Percentiles rank a stretch among this genome's conserved stretches.
phyloP scores from a whole-genome alignment of 2,888 invertebrate species.

The Cotesia congregata region DNA sequence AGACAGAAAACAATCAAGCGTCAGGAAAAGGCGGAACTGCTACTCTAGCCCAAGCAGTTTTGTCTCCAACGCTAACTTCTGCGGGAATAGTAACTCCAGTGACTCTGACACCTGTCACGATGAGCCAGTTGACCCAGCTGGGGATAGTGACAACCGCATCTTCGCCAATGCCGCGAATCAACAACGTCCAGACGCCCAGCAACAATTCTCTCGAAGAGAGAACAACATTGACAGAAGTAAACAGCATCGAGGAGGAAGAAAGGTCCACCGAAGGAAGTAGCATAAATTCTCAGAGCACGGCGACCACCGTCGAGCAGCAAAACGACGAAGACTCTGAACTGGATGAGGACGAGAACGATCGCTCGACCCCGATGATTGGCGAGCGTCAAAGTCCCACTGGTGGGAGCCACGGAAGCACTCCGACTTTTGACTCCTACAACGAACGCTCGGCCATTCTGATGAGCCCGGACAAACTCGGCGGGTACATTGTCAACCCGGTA shows the following conservation, averaged over 20 bases:
- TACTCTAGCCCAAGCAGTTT: slow-evolving; percentile 84
- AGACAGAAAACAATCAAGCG: slow-evolving; percentile 77
- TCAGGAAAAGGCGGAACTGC: slow-evolving; percentile 74
- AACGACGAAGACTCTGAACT: slow-evolving; percentile 46
- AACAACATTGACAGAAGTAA: slow-evolving; percentile 62
- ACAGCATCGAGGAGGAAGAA: slow-evolving; percentile 62
- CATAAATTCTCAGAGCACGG: slow-evolving; percentile 62
- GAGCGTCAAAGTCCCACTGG: slow-evolving; percentile 62
- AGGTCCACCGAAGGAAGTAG: slow-evolving; percentile 53
- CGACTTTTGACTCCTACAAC: slow-evolving; percentile 62
- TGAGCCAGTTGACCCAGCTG: slow-evolving; percentile 75
- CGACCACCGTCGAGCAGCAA: slow-evolving; percentile 58
- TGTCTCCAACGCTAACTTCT: slow-evolving; percentile 75
- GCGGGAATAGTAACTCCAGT: slow-evolving; percentile 71
- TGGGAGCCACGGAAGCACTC: slow-evolving; percentile 60
- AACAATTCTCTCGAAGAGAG: slow-evolving; percentile 48
- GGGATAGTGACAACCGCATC: slow-evolving; percentile 72
- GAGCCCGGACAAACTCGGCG: slow-evolving; percentile 62
- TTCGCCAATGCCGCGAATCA: slow-evolving; percentile 59
- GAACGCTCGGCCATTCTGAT: slow-evolving; percentile 64
- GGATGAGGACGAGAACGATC: slow-evolving; percentile 45
- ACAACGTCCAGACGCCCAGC: slow-evolving; percentile 35
- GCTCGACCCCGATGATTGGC: slow-evolving; percentile 64
- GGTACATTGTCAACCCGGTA: slow-evolving; percentile 54
- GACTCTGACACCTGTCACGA: slow-evolving; percentile 75